These are phyloP conservation scores for Lampris megalopsis DNA, from an alignment of 2,113 vertebrate genomes.

Conservation along the genomic window DNA sequence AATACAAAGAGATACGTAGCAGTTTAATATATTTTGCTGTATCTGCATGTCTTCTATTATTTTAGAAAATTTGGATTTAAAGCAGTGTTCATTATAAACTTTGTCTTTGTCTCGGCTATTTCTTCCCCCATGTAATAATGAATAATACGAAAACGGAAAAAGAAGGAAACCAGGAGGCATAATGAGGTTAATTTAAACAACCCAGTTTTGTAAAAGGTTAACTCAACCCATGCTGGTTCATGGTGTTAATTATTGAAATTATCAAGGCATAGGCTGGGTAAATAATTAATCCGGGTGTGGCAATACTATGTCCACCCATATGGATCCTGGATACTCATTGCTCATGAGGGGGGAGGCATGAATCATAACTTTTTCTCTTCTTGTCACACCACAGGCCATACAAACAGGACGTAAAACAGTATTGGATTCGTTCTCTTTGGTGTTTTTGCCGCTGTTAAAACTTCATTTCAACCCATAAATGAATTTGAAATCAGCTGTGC, in stretches of 20 bases:
- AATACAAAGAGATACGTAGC: background rate
- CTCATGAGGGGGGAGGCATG: constrained; percentile 17
- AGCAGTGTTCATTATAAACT: constrained; percentile 27
- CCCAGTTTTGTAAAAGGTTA: constrained; percentile 25
- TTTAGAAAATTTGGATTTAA: constrained; percentile 3
- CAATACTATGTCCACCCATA: constrained; percentile 41
- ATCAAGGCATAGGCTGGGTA: constrained; percentile 25
- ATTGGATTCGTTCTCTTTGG: constrained; percentile 44
- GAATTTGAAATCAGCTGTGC: constrained; percentile 29
- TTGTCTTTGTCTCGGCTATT: constrained; percentile 1
- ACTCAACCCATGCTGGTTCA: constrained; percentile 14
- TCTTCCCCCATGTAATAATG: constrained; percentile 40
- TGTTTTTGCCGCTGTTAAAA: too few relatives aligned
- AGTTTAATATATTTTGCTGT: constrained; percentile 14
- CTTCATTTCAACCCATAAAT: constrained; percentile 25
- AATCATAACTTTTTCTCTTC: constrained; percentile 58
- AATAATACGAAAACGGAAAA: constrained; percentile 19
- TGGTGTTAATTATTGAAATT: constrained; percentile 43
- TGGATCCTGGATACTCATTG: constrained; percentile 45
- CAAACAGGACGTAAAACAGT: constrained; percentile 40
- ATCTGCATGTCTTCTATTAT: background rate
- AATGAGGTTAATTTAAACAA: constrained; percentile 12
- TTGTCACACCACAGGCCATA: constrained; percentile 27
- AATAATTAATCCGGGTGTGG: constrained; percentile 48
- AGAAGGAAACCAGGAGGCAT: constrained; percentile 10